Evolutionary conservation across 2,113 vertebrate genomes (phyloP).

Genomic region (Xiphophorus hellerii): DNA sequence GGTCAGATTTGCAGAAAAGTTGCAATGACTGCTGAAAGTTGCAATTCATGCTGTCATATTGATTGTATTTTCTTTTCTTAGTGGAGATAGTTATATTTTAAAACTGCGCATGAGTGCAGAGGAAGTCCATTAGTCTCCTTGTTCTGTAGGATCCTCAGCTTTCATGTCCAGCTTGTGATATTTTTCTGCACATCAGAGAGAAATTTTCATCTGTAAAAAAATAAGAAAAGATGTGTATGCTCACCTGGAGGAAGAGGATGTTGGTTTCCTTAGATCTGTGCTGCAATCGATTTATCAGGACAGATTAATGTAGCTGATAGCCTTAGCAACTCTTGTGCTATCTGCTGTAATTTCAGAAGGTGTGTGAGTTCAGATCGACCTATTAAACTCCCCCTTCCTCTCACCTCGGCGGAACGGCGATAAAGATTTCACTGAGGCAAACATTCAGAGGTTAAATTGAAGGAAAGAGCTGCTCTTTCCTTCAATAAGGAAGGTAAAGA

Average conservation of each 20-base stretch:
- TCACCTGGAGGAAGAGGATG: slow-evolving; percentile 10
- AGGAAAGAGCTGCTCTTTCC: slow-evolving; percentile 3
- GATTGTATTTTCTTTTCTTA: slow-evolving; percentile 16
- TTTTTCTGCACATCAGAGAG: slow-evolving; percentile 20
- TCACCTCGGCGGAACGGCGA: slow-evolving; percentile 22
- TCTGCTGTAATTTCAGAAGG: slow-evolving; percentile 15
- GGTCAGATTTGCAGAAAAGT: too few relatives aligned
- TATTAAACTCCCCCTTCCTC: slow-evolving; percentile 11
- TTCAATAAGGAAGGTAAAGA: too few relatives aligned
- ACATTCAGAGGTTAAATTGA: slow-evolving; percentile 13
- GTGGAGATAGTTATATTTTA: slow-evolving; percentile 22
- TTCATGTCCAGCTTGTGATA: background rate
- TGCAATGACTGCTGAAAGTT: too few relatives aligned
- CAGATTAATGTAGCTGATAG: slow-evolving; percentile 22
- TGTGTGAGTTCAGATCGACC: slow-evolving; percentile 17
- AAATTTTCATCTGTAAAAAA: slow-evolving; percentile 19
- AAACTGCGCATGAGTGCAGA: slow-evolving; percentile 13
- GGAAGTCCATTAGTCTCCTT: slow-evolving; percentile 5
- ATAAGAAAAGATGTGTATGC: background rate
- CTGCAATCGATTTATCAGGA: slow-evolving; percentile 45
- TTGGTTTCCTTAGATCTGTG: slow-evolving; percentile 29
- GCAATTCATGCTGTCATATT: background rate
- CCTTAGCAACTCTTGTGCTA: slow-evolving; percentile 3
- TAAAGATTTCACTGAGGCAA: slow-evolving; percentile 10
- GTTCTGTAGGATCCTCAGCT: slow-evolving; percentile 5